A percentile compares a stretch with the other conserved stretches of the same genome.
These are phyloP conservation scores for Mnemiopsis leidyi DNA, from an alignment of 37 sponge, comb jelly and placozoan species.

Conservation along the genomic window DNA sequence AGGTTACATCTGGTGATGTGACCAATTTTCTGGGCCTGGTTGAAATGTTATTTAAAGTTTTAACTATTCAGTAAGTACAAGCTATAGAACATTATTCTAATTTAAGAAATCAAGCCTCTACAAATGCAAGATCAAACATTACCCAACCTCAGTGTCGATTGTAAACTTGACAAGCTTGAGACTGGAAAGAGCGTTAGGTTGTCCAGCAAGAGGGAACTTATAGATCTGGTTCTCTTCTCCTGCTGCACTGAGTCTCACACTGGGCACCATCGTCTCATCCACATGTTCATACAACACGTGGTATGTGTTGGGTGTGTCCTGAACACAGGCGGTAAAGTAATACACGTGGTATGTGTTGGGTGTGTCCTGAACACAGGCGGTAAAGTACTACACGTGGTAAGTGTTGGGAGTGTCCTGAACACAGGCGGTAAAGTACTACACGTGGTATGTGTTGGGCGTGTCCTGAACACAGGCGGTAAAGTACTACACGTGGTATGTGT, in stretches of 20 bases:
- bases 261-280: slow-evolving; percentile 45
- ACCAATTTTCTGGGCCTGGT: neutral
- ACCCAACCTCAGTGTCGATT: slow-evolving; percentile 6
- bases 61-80: too few species aligned
- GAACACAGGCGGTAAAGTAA: neutral
- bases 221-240: neutral
- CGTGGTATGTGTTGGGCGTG: neutral
- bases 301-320: neutral
- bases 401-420: too few species aligned
- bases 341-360: neutral
- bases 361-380: neutral
- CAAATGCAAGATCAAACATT: too few species aligned
- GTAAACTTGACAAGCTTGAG: neutral
- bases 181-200: neutral
- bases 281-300: slow-evolving; percentile 44
- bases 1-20: neutral
- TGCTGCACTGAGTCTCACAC: neutral
- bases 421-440: neutral
- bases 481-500: too few species aligned
- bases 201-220: slow-evolving; percentile 44
- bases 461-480: neutral
- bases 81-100: too few species aligned
- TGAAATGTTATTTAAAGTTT: too few species aligned
- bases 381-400: neutral
- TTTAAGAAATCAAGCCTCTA: too few species aligned